A percentile compares a stretch with the other conserved stretches of the same genome.
Evolutionary conservation across 1,140 invertebrate species (phyloP).

Genomic region (Holcopasites calliopsidis): DNA sequence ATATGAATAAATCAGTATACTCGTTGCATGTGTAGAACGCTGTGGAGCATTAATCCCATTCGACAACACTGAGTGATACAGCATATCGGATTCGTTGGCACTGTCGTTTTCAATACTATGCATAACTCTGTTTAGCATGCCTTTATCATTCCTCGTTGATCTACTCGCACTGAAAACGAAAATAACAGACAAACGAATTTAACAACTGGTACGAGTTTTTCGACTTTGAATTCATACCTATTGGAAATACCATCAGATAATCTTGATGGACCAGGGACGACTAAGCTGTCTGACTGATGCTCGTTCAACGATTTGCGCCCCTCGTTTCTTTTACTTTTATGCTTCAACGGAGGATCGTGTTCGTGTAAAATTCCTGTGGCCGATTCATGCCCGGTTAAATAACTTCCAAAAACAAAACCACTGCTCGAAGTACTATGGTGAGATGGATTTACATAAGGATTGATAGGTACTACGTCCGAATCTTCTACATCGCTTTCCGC

Average conservation of each 20-base stretch:
- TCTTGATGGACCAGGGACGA: conserved; percentile 75
- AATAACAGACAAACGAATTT: neutral
- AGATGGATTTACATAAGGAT: conserved; percentile 64
- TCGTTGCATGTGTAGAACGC: conserved; percentile 56
- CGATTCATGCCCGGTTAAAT: conserved; percentile 43
- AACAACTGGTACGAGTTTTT: neutral
- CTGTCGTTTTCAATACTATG: conserved; percentile 45
- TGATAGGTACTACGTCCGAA: conserved; percentile 70
- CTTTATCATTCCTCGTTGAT: conserved; percentile 29
- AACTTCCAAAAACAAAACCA: conserved; percentile 60
- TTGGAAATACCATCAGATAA: conserved; percentile 65
- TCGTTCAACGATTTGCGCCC: conserved; percentile 58
- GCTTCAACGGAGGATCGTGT: conserved; percentile 57
- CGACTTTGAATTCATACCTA: conserved; percentile 31
- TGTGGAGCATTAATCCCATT: conserved; percentile 61
- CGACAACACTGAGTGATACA: conserved; percentile 50
- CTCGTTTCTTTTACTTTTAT: conserved; percentile 64
- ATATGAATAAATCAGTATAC: conserved; percentile 51
- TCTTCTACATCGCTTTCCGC: conserved; percentile 80
- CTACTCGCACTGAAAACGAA: conserved; percentile 53
- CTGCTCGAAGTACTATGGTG: conserved; percentile 58
- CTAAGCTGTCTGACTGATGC: conserved; percentile 62
- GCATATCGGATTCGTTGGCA: conserved; percentile 46
- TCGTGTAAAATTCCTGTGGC: conserved; percentile 53
- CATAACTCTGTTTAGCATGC: conserved; percentile 23